A percentile compares a stretch with the other conserved stretches of the same genome.
Conservation (phyloP, 37 sponge, comb jelly and placozoan species). For the Aplysina aerophoba region DNA sequence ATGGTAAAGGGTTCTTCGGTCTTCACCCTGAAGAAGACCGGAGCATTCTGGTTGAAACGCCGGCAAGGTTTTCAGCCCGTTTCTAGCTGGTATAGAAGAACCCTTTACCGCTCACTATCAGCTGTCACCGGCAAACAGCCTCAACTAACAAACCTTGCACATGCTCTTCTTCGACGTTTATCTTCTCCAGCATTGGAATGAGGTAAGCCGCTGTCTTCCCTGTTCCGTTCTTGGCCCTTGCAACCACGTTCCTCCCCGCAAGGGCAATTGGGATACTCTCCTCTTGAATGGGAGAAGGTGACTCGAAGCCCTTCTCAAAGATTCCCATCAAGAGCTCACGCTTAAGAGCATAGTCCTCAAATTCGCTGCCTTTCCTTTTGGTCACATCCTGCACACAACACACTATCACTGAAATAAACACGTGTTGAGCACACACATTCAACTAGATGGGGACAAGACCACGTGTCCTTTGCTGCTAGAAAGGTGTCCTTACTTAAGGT, state of each 20-base stretch:
- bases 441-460: neutral
- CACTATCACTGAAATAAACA: too few species aligned
- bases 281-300: conserved; percentile 98
- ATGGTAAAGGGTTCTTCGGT: too few species aligned
- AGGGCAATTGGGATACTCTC: conserved; percentile 96
- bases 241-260: conserved; percentile 89
- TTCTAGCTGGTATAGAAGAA: too few species aligned
- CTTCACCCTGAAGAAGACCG: too few species aligned
- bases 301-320: conserved; percentile 97
- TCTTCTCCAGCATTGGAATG: conserved; percentile 93
- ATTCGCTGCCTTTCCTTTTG: conserved; percentile 90
- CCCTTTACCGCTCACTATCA: too few species aligned
- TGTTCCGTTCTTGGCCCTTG: conserved; percentile 98
- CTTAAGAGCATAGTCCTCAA: conserved; percentile 98
- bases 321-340: conserved; percentile 98
- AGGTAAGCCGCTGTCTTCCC: conserved; percentile 99
- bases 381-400: conserved; percentile 88
- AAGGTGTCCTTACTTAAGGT: too few species aligned
- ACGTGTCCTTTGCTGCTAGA: neutral
- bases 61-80: too few species aligned
- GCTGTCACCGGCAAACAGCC: too few species aligned
- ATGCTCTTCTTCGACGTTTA: conserved; percentile 64
- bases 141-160: conserved; percentile 82
- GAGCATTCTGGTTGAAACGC: too few species aligned
- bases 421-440: neutral